A percentile compares a stretch with the other conserved stretches of the same genome.
Conservation (phyloP, 2,113 vertebrate genomes). For the Crotophaga sulcirostris region DNA sequence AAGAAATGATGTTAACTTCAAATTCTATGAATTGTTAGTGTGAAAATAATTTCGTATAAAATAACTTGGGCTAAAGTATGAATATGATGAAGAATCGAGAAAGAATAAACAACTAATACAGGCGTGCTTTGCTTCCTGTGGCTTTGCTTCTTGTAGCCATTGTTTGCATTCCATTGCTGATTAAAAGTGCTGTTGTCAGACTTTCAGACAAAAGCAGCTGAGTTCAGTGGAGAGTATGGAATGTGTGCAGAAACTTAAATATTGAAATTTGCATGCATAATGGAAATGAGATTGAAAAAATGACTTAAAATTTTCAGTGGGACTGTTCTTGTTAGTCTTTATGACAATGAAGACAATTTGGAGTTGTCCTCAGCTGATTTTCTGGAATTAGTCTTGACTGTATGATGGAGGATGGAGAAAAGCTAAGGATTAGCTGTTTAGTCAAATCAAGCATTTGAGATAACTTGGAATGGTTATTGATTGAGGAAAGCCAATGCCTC, state of each 20-base stretch:
- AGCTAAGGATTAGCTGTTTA: background rate
- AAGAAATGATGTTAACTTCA: background rate
- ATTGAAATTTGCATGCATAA: background rate
- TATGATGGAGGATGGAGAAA: background rate
- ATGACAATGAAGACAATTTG: background rate
- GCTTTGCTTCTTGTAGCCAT: background rate
- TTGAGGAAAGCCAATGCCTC: background rate
- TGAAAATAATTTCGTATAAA: background rate
- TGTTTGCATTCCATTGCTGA: constrained; percentile 49
- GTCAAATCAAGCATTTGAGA: background rate
- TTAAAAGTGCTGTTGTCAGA: background rate
- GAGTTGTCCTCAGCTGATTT: background rate
- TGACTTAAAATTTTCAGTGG: background rate
- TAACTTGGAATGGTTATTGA: background rate
- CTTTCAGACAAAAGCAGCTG: background rate
- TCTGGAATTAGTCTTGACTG: background rate
- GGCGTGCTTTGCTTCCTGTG: background rate
- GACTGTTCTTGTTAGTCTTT: background rate
- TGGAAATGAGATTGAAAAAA: background rate
- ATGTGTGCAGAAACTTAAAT: background rate
- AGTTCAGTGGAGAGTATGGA: background rate
- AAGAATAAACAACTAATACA: background rate
- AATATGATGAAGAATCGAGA: background rate
- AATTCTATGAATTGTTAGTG: background rate
- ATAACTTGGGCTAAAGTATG: background rate